Conservation (phyloP, 2,888 invertebrate species). For the Deilephila elpenor region DNA sequence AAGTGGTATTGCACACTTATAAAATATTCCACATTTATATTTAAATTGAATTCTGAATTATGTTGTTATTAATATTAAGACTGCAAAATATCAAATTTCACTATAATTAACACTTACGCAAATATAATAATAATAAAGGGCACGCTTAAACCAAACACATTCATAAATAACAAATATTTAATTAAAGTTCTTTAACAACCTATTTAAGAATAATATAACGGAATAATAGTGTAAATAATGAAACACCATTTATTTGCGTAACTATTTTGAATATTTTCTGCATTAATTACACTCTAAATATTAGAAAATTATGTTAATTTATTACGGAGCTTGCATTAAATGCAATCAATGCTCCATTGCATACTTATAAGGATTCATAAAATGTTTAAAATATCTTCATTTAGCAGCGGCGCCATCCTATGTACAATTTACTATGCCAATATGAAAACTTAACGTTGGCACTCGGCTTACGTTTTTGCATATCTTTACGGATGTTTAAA, state of each 20-base stretch:
- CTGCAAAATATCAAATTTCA: slow-evolving; percentile 1
- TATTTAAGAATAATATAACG: neutral
- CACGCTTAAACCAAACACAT: neutral
- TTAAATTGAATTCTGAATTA: neutral
- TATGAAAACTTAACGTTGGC: slow-evolving; percentile 43
- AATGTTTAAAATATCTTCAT: slow-evolving; percentile 48
- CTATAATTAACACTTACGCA: neutral
- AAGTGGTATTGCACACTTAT: no score
- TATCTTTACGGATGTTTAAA: slow-evolving; percentile 46
- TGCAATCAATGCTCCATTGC: slow-evolving; percentile 2
- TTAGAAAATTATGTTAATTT: slow-evolving; percentile 20
- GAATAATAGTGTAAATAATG: neutral
- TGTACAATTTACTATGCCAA: slow-evolving; percentile 44
- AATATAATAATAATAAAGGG: slow-evolving; percentile 6
- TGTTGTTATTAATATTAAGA: neutral
- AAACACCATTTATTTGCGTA: neutral
- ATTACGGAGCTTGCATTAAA: neutral
- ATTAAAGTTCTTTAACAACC: slow-evolving; percentile 3
- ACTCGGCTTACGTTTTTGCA: slow-evolving; percentile 44
- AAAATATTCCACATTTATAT: neutral
- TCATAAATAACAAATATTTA: neutral
- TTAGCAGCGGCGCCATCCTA: slow-evolving; percentile 39
- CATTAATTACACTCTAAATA: slow-evolving; percentile 2
- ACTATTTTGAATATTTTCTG: slow-evolving; percentile 19
- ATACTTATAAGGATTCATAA: slow-evolving; percentile 39